phyloP scores from a whole-genome alignment of 2,113 vertebrate species.

The Zapus hudsonius region DNA sequence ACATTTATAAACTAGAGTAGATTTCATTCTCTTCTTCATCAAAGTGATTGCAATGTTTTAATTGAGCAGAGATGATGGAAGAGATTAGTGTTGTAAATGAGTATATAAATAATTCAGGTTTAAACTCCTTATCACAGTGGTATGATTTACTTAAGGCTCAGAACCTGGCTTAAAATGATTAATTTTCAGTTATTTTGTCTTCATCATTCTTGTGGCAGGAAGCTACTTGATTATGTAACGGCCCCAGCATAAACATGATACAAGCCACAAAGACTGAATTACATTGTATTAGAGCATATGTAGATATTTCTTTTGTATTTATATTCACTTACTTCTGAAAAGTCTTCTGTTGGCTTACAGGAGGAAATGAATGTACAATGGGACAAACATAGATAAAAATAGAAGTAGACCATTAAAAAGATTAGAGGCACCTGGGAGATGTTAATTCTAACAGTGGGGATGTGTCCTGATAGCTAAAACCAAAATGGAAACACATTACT shows the following conservation, averaged over 20 bases:
- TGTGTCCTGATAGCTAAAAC: slow-evolving; percentile 5
- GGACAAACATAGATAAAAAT: slow-evolving; percentile 38
- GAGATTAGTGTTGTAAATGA: slow-evolving; percentile 42
- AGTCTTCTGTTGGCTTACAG: neutral
- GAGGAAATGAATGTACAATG: slow-evolving; percentile 35
- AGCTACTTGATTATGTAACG: neutral
- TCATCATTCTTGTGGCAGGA: neutral
- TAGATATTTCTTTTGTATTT: slow-evolving; percentile 28
- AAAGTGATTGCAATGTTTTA: neutral
- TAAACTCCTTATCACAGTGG: neutral
- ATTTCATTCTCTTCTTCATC: slow-evolving; percentile 3
- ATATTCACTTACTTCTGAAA: neutral
- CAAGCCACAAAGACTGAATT: slow-evolving; percentile 18
- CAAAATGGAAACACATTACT: neutral
- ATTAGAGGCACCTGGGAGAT: slow-evolving; percentile 39
- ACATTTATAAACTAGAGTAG: neutral
- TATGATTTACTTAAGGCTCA: slow-evolving; percentile 49
- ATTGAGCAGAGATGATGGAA: slow-evolving; percentile 36
- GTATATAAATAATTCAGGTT: slow-evolving; percentile 58
- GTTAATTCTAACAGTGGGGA: slow-evolving; percentile 38
- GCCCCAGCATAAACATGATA: neutral
- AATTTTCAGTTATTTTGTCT: neutral
- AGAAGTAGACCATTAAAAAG: slow-evolving; percentile 11
- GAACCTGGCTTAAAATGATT: slow-evolving; percentile 27
- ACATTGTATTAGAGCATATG: neutral